These are phyloP conservation scores for Enteromius fasciolatus DNA, from an alignment of 2,797 vertebrate species.

Conservation along the genomic window DNA sequence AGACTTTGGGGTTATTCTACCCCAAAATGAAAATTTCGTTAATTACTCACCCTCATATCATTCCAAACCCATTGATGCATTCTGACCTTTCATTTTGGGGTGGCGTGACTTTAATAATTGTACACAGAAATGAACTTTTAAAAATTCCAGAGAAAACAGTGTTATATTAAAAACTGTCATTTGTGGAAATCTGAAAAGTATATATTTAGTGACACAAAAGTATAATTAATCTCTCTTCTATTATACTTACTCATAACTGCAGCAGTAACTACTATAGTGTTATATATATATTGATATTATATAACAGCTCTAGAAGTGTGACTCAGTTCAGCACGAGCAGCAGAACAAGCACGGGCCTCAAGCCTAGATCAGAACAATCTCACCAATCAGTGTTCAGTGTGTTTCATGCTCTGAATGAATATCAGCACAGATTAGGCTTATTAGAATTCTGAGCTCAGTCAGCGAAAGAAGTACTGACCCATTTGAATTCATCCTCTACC, in stretches of 20 bases:
- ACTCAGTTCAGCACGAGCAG: not conserved
- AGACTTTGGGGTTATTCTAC: too few relatives aligned
- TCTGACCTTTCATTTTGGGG: too few relatives aligned
- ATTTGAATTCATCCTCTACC: not conserved
- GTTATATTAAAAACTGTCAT: not conserved
- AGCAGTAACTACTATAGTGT: not conserved
- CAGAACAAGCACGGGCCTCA: constrained; percentile 1
- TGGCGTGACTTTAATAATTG: not conserved
- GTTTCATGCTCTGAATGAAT: constrained; percentile 17
- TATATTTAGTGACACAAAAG: not conserved
- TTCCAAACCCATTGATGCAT: too few relatives aligned
- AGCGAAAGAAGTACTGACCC: not conserved
- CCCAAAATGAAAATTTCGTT: too few relatives aligned
- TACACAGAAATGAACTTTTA: not conserved
- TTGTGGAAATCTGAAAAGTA: not conserved
- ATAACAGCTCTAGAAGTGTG: not conserved
- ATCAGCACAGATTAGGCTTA: not conserved
- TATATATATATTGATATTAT: not conserved
- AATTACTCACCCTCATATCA: too few relatives aligned
- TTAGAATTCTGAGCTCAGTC: constrained; percentile 17
- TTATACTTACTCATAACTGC: not conserved
- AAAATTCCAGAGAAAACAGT: not conserved
- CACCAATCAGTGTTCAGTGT: constrained; percentile 14
- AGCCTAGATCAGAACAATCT: not conserved
- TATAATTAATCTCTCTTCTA: not conserved